Evolutionary conservation across 2,113 vertebrate genomes (phyloP).

Genomic region (Hippocampus comes): DNA sequence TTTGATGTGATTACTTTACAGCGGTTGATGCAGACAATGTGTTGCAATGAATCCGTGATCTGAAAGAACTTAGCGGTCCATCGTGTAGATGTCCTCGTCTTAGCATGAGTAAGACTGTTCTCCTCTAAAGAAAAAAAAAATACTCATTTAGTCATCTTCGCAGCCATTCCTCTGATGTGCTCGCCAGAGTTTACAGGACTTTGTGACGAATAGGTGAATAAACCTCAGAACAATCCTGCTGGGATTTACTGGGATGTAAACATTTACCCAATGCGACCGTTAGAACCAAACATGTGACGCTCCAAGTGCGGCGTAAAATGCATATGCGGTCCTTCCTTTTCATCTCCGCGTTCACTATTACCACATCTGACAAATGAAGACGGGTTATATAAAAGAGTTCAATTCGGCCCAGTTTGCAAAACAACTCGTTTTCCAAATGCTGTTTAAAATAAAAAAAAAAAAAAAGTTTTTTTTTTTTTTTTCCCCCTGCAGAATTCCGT

Average conservation of each 20-base stretch:
- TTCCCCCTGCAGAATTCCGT: conserved; percentile 77
- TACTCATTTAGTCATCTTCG: not conserved
- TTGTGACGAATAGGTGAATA: conserved; percentile 25
- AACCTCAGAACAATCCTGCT: conserved; percentile 2
- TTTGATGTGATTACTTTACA: not conserved
- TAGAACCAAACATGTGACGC: conserved; percentile 6
- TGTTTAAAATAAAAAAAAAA: too few species aligned
- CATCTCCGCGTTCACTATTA: conserved; percentile 14
- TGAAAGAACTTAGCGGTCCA: not conserved
- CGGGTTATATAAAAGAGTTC: conserved; percentile 24
- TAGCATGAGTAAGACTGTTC: not conserved
- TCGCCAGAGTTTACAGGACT: conserved; percentile 27
- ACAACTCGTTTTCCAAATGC: too few species aligned
- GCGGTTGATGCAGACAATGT: not conserved
- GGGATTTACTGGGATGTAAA: conserved; percentile 15
- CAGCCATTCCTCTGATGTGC: conserved; percentile 25
- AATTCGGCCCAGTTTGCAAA: conserved; percentile 22
- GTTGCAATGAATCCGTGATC: not conserved
- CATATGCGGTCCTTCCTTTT: conserved; percentile 10
- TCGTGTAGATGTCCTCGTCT: not conserved
- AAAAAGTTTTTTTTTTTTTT: too few species aligned
- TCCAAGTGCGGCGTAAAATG: conserved; percentile 6
- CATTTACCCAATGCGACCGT: conserved; percentile 7
- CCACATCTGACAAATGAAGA: conserved; percentile 15
- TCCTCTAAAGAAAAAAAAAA: not conserved